These are phyloP conservation scores for Anastrepha obliqua DNA, from an alignment of 1,140 invertebrate genomes.

Conservation along the genomic window DNA sequence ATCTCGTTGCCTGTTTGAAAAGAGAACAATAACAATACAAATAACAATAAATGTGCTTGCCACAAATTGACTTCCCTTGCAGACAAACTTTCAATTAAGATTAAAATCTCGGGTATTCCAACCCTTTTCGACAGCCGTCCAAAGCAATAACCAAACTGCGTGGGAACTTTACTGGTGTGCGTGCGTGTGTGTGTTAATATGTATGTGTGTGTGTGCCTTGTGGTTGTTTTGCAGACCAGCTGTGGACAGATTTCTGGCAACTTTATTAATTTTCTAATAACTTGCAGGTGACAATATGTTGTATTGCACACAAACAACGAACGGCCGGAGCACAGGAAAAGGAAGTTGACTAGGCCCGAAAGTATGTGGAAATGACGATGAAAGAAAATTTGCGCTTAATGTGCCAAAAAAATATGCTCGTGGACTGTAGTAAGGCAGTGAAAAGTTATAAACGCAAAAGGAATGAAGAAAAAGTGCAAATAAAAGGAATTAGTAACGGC, in stretches of 20 bases:
- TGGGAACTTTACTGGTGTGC: not conserved
- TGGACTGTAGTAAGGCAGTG: slow-evolving; percentile 4
- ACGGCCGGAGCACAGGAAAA: not conserved
- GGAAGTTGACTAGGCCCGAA: not conserved
- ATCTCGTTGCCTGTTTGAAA: not conserved
- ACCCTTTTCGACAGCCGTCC: slow-evolving; percentile 39
- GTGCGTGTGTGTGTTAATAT: not conserved
- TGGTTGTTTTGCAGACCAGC: not conserved
- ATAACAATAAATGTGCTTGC: slow-evolving; percentile 15
- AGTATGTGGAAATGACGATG: not conserved
- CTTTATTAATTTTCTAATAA: slow-evolving; percentile 55
- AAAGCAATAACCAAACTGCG: not conserved
- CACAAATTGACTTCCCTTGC: slow-evolving; percentile 41
- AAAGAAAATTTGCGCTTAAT: not conserved
- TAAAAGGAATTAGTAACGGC: slow-evolving; percentile 16
- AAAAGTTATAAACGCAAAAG: not conserved
- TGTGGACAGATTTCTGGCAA: slow-evolving; percentile 46
- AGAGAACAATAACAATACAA: not conserved
- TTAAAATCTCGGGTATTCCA: not conserved
- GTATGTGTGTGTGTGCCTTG: not conserved
- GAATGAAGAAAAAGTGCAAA: slow-evolving; percentile 23
- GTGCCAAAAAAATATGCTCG: not conserved
- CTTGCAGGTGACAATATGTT: slow-evolving; percentile 54
- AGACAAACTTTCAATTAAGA: slow-evolving; percentile 51
- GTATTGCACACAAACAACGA: not conserved